Evolutionary conservation across 2,888 invertebrate species (phyloP), one percentile per base, ranked within the genome.

Genomic region (Napeogenes sylphis): DNA sequence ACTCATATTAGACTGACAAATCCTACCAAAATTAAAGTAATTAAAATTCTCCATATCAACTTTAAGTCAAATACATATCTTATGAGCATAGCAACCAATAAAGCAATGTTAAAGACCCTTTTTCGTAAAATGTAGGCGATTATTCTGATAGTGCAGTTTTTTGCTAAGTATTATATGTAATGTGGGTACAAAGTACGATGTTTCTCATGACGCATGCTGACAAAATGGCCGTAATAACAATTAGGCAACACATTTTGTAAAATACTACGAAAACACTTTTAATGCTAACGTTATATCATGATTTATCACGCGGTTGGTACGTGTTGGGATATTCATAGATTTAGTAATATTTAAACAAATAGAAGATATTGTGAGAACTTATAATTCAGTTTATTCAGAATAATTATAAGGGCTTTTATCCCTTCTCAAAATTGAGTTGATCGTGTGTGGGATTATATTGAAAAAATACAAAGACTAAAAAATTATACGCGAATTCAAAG

Each of bases 401-500:
- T 38, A 8, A 38, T 38, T 38, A 42, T 10, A 42, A 42, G 10
- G 3, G 35, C 6, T 35, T 35, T 3, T 42, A 42, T 6, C 10
- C 10, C 42, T 42, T 10, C 42, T 10, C 3, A 10, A 10, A 42
- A 35, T 5, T 35, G 4, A 5, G 35, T 35, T 42, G 10, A 10
- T 10, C 42, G 42, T 10, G 42, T 10, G 42, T 51, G 21, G 8
- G 14, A 51, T 21, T 8, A 51, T 51, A 4, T 30, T 12, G 12
- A 51, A 51, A 59, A 38, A 45, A 58, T 56, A 38, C 38, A 61
- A 55, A 59, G 45, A 51, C 32, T 55, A 45, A 47, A 61, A 38
- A 33, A 61, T 42, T 38, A 57, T 33, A 21, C 21, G 21, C 53
- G 14, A 57, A 35, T 54, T 61, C 54, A n/a, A 32, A 56, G 69